Percentiles rank a stretch among this genome's conserved stretches.
Conservation (phyloP, 2,888 invertebrate genomes). For the Ormyrus rosae region DNA sequence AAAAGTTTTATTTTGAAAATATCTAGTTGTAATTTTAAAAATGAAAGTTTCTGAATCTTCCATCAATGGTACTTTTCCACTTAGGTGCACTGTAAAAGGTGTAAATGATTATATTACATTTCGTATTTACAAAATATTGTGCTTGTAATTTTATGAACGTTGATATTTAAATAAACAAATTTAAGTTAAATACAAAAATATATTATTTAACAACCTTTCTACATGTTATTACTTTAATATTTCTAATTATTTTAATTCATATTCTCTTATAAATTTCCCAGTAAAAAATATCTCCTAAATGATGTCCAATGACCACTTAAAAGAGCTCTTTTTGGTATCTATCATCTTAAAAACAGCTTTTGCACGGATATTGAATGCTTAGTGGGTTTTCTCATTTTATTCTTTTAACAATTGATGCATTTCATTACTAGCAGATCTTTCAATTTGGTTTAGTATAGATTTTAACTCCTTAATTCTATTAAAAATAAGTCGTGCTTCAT, state of each 20-base stretch:
- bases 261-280: neutral
- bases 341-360: no score
- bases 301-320: neutral
- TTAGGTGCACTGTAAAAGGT: constrained; percentile 24
- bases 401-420: constrained; percentile 41
- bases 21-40: constrained; percentile 29
- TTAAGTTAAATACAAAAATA: constrained; percentile 33
- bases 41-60: constrained; percentile 47
- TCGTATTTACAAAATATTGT: constrained; percentile 48
- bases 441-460: constrained; percentile 62
- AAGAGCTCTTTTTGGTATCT: no score
- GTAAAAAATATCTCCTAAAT: constrained; percentile 24
- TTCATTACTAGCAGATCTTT: constrained; percentile 60
- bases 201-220: neutral
- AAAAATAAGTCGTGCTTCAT: constrained; percentile 55
- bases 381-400: neutral
- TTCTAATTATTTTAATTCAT: constrained; percentile 7
- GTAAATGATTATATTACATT: constrained; percentile 50
- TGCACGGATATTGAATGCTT: no score
- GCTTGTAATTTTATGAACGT: constrained; percentile 55
- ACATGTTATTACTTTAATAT: neutral
- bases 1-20: constrained; percentile 28
- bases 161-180: constrained; percentile 53
- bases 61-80: constrained; percentile 48
- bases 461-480: constrained; percentile 64